Evolutionary conservation across 2,797 vertebrate genomes (phyloP).

Genomic region (Cyclopterus lumpus): DNA sequence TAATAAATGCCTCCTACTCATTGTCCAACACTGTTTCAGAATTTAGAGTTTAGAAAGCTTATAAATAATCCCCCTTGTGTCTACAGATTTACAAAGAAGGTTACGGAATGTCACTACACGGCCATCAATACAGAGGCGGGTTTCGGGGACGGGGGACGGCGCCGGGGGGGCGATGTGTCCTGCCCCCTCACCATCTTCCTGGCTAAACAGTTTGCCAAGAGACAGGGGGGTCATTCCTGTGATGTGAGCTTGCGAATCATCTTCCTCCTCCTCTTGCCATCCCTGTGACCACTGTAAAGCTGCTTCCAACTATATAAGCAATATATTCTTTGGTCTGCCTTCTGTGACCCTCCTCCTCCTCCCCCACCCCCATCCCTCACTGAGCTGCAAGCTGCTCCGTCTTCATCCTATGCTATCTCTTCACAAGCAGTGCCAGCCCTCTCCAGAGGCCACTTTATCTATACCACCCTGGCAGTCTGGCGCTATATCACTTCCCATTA

Average conservation of each 20-base stretch:
- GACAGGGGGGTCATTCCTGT: slow-evolving; percentile 58
- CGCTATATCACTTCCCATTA: slow-evolving; percentile 59
- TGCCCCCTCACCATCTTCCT: slow-evolving; percentile 44
- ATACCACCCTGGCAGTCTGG: slow-evolving; percentile 44
- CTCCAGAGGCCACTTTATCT: slow-evolving; percentile 63
- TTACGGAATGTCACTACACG: slow-evolving; percentile 67
- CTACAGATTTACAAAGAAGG: slow-evolving; percentile 69
- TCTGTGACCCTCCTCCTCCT: slow-evolving; percentile 27
- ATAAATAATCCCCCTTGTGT: slow-evolving; percentile 75
- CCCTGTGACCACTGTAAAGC: slow-evolving; percentile 27
- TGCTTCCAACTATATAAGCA: slow-evolving; percentile 41
- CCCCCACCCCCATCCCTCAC: slow-evolving; percentile 27
- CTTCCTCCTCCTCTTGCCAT: slow-evolving; percentile 40
- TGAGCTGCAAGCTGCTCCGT: slow-evolving; percentile 46
- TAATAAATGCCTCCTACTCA: slow-evolving; percentile 65
- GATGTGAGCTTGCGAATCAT: slow-evolving; percentile 51
- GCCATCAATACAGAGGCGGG: slow-evolving; percentile 49
- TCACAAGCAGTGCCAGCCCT: slow-evolving; percentile 29
- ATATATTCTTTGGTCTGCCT: slow-evolving; percentile 32
- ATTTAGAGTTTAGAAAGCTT: slow-evolving; percentile 75
- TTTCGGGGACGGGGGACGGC: slow-evolving; percentile 17
- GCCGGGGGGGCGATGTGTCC: slow-evolving; percentile 37
- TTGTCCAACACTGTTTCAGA: slow-evolving; percentile 69
- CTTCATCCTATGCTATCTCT: slow-evolving; percentile 39
- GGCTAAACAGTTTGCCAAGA: slow-evolving; percentile 62